Evolutionary conservation across 2,888 invertebrate genomes (phyloP).

Genomic region (Catonia carolina): DNA sequence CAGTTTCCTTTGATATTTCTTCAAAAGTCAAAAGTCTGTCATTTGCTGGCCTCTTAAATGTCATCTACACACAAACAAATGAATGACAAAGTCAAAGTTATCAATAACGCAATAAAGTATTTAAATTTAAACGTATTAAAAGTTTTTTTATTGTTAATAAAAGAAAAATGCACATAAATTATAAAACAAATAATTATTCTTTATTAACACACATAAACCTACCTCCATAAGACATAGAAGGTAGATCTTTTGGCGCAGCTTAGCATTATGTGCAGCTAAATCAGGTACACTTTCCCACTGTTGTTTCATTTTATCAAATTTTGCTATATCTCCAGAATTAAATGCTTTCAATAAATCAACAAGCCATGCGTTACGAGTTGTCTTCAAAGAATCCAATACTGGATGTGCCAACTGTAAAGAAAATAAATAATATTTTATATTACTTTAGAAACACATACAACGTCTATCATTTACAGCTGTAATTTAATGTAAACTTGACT

Average conservation of each 20-base stretch:
- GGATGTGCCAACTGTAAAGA: conserved; percentile 80
- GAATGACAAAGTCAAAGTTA: too few species aligned
- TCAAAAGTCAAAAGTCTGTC: conserved; percentile 78
- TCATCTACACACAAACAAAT: conserved; percentile 60
- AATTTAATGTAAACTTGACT: too few species aligned
- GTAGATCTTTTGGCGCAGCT: conserved; percentile 86
- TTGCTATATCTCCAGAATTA: conserved; percentile 73
- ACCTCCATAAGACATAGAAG: conserved; percentile 94
- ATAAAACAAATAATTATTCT: too few species aligned
- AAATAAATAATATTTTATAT: too few species aligned
- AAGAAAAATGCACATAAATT: too few species aligned
- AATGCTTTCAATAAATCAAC: conserved; percentile 79
- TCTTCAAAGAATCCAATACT: conserved; percentile 75
- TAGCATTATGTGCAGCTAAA: conserved; percentile 69
- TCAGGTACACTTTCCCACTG: conserved; percentile 77
- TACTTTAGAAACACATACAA: neutral
- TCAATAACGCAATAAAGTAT: too few species aligned
- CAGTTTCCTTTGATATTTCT: conserved; percentile 82
- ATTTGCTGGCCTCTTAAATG: conserved; percentile 87
- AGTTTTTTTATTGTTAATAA: too few species aligned
- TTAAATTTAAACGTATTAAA: too few species aligned
- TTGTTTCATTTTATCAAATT: conserved; percentile 64
- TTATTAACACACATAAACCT: too few species aligned
- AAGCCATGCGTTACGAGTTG: conserved; percentile 80
- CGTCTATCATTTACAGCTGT: too few species aligned